Evolutionary conservation across 1,140 invertebrate genomes (phyloP), one percentile per base, ranked within the genome.

Genomic region (Ips typographus): DNA sequence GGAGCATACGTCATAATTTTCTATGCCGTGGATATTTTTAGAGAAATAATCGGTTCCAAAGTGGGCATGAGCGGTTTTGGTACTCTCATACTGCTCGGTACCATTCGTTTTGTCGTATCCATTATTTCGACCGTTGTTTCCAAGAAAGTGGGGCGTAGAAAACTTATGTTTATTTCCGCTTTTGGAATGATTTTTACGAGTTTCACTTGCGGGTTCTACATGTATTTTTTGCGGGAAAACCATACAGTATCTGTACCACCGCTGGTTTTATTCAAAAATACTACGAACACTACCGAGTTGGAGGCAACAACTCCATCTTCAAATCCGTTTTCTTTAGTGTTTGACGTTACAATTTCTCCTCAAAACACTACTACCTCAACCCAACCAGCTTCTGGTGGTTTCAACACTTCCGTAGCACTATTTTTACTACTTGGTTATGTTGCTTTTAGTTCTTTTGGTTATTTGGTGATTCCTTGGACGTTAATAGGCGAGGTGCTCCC

Each of bases 1-100:
- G 87, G 87, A 6, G 79, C 80, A 43, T 88, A 91, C 77, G 85
- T 86, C 1, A 82, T 91, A 2, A 88, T 90, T 71, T 90, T 90
- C 74, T 91, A 90, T 74, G 86, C 88, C 0, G 84, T 88, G 2
- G 83, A 85, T 2, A 82, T 86, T 61, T 88, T 86, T 68, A 71
- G 79, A 38, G 76, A 82, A 70, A 77, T 86, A 7, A 82, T 81
- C 2, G 81, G 80, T 2, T 80, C 84, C 8, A 78, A 82, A 2
- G 71, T 72, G 36, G 78, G 75, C 38, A 76, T 82, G 3, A 76
- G 83, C 67, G 81, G 83, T 61, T 84, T 83, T 71, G 76, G 79
- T 0, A 82, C 84, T 2, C 69, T 86, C 5, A 77, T 86, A 2
- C 62, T 84, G 3, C 72, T 88, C 4, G 85, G 85, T 0, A 69